Conservation (phyloP, 2,113 vertebrate genomes). For the Perccottus glenii region DNA sequence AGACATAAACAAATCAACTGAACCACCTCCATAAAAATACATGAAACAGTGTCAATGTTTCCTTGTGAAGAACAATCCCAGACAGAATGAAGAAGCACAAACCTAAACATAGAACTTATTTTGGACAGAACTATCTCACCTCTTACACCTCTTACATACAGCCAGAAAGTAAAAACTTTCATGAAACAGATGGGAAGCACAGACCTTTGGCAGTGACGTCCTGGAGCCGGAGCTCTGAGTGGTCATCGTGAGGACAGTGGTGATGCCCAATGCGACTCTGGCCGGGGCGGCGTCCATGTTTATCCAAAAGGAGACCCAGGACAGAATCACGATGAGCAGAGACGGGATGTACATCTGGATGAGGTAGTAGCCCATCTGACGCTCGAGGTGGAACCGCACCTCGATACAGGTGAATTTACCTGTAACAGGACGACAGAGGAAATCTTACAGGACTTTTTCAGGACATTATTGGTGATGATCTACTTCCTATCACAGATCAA, state of each 20-base stretch:
- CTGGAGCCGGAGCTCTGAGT: conserved; percentile 97
- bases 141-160: no score
- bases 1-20: no score
- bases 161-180: neutral
- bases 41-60: no score
- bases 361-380: conserved; percentile 98
- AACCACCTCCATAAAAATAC: no score
- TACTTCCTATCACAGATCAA: no score
- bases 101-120: no score
- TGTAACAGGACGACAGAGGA: conserved; percentile 47
- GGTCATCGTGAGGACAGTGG: conserved; percentile 97
- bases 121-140: no score
- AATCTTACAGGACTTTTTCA: no score
- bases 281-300: conserved; percentile 89
- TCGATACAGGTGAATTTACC: conserved; percentile 98
- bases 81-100: no score
- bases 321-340: conserved; percentile 84
- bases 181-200: neutral
- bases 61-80: no score
- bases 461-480: no score
- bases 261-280: conserved; percentile 95
- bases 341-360: conserved; percentile 86
- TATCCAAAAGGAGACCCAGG: conserved; percentile 89
- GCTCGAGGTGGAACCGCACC: conserved; percentile 95
- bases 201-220: conserved; percentile 91